phyloP scores from a whole-genome alignment of 92 coral and sea anemone genomes.

The Palythoa grandiflora region DNA sequence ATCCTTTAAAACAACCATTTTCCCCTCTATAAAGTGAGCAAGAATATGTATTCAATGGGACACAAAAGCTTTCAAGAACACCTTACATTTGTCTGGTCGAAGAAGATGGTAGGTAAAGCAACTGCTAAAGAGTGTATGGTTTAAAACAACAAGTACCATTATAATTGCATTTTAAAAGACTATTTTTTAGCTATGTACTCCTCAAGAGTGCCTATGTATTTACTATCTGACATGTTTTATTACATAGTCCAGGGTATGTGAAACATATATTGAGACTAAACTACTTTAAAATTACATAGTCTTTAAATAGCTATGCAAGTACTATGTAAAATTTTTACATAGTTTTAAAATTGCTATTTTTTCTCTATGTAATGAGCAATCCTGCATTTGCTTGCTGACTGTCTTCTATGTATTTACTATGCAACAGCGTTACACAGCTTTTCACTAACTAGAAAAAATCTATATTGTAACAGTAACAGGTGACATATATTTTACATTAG shows the following conservation, averaged over 20 bases:
- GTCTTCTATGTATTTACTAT: background rate
- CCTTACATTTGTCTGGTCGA: background rate
- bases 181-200: conserved; percentile 24
- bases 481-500: background rate
- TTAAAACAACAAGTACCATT: background rate
- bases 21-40: background rate
- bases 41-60: background rate
- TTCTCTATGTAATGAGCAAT: background rate
- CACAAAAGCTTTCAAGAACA: background rate
- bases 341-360: background rate
- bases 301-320: background rate
- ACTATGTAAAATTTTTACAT: conserved; percentile 6
- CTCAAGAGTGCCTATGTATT: conserved; percentile 16
- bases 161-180: too few species aligned
- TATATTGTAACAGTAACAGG: background rate
- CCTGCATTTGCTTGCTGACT: background rate
- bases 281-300: conserved; percentile 4
- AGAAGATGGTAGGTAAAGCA: conserved; percentile 2
- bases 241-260: background rate
- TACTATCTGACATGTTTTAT: background rate
- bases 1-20: background rate
- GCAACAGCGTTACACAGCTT: background rate
- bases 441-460: background rate
- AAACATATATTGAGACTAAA: background rate
- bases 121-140: background rate